phyloP scores from a whole-genome alignment of 2,797 vertebrate species.

The Cottoperca gobio region DNA sequence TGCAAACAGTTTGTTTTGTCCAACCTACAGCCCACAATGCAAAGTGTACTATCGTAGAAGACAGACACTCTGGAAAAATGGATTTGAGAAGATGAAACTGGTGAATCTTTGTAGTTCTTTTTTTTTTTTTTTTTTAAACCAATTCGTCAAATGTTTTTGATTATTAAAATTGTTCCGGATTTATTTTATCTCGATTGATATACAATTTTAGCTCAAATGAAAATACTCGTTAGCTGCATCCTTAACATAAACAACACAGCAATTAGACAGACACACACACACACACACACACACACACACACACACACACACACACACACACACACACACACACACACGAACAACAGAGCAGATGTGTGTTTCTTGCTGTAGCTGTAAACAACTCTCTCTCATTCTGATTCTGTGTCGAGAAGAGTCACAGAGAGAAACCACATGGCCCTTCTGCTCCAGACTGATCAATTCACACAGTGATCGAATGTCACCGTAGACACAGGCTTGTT shows the following conservation, averaged over 20 bases:
- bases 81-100: background rate
- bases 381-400: conserved; percentile 32
- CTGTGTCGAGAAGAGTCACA: conserved; percentile 40
- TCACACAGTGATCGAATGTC: conserved; percentile 65
- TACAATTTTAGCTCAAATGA: background rate
- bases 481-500: conserved; percentile 63
- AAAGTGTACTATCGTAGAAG: background rate
- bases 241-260: conserved; percentile 2
- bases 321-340: no score
- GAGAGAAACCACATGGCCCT: conserved; percentile 51
- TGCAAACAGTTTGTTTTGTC: background rate
- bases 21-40: background rate
- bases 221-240: background rate
- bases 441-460: conserved; percentile 74
- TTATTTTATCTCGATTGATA: background rate
- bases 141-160: background rate
- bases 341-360: conserved; percentile 15
- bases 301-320: no score
- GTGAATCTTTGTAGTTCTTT: background rate
- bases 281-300: no score
- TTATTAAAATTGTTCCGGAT: background rate
- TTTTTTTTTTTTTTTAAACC: background rate
- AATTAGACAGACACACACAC: background rate
- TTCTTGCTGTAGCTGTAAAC: conserved; percentile 29
- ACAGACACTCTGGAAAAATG: no score